These are phyloP conservation scores for Sesamia inferens DNA, from an alignment of 2,888 invertebrate species.

Conservation along the genomic window DNA sequence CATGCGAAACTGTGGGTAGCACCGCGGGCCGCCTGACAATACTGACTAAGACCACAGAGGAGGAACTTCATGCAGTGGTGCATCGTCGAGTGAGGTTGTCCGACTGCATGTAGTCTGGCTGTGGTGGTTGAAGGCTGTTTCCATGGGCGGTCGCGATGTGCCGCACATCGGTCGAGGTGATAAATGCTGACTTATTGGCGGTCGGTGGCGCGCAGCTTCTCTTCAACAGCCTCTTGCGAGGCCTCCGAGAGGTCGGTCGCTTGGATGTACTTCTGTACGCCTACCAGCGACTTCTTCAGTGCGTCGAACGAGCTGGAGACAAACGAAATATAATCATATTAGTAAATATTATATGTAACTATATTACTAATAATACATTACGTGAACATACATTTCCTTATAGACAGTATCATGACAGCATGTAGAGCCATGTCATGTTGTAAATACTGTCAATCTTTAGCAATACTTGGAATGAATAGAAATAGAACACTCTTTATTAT, in stretches of 20 bases:
- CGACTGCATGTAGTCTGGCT: conserved; percentile 35
- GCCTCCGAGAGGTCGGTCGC: conserved; percentile 98
- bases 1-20: conserved; percentile 66
- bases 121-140: conserved; percentile 52
- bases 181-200: conserved; percentile 93
- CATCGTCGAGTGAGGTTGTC: conserved; percentile 22
- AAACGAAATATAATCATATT: conserved; percentile 2
- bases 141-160: conserved; percentile 38
- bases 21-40: conserved; percentile 63
- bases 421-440: too few relatives aligned
- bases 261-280: conserved; percentile 99
- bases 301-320: conserved; percentile 97
- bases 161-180: conserved; percentile 71
- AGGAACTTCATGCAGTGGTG: conserved; percentile 30
- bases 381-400: too few relatives aligned
- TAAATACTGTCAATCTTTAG: too few relatives aligned
- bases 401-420: too few relatives aligned
- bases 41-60: conserved; percentile 62
- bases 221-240: conserved; percentile 97
- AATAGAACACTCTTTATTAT: too few relatives aligned
- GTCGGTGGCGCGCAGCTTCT: conserved; percentile 98
- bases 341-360: neutral
- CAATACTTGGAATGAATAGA: too few relatives aligned
- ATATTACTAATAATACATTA: too few relatives aligned
- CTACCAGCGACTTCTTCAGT: conserved; percentile 98